These are phyloP conservation scores for Apolygus lucorum DNA, from an alignment of 1,140 invertebrate genomes.

Conservation along the genomic window DNA sequence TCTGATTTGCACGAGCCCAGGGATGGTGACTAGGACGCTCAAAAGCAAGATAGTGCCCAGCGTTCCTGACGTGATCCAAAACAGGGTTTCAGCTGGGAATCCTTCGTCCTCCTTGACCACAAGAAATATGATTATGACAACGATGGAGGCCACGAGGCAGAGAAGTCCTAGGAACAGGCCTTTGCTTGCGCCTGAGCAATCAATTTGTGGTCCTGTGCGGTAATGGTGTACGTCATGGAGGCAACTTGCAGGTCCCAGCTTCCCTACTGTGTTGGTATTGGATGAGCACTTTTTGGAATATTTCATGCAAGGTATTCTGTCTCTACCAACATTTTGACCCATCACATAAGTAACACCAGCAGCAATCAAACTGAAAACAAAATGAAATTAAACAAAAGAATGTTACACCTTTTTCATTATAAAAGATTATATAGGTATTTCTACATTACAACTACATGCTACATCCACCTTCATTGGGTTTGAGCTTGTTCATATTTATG, in stretches of 20 bases:
- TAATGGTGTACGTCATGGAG: conserved; percentile 19
- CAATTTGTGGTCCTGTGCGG: conserved; percentile 35
- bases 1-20: conserved; percentile 40
- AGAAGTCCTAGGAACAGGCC: conserved; percentile 53
- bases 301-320: conserved; percentile 34
- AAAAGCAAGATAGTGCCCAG: conserved; percentile 42
- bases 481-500: too few species aligned
- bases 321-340: conserved; percentile 48
- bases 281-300: conserved; percentile 38
- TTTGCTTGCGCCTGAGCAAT: conserved; percentile 50
- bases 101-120: conserved; percentile 50
- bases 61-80: conserved; percentile 43
- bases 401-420: too few species aligned
- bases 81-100: conserved; percentile 42
- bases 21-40: conserved; percentile 35
- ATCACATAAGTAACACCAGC: conserved; percentile 54
- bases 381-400: too few species aligned
- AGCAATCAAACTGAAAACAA: conserved; percentile 45
- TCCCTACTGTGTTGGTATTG: conserved; percentile 30
- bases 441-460: too few species aligned
- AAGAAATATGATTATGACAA: conserved; percentile 54
- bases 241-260: conserved; percentile 19
- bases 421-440: too few species aligned
- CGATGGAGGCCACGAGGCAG: conserved; percentile 50
- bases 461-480: too few species aligned